Evolutionary conservation across 35 echinoderm and acorn worm genomes (phyloP).

Genomic region (Hemicentrotus pulcherrimus): DNA sequence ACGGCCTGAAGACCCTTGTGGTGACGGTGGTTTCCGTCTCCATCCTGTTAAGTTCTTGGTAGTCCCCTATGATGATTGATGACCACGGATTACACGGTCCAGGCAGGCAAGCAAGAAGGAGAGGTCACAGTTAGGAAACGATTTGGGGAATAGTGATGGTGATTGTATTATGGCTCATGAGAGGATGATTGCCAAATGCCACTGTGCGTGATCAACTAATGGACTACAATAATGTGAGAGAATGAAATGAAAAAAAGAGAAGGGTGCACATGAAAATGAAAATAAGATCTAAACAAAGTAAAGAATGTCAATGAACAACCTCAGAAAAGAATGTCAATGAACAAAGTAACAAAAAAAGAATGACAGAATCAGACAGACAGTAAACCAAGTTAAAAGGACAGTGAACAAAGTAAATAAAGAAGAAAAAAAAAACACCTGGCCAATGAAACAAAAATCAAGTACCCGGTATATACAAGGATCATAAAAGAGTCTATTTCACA

Average conservation of each 20-base stretch:
- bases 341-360: too few relatives aligned
- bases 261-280: neutral
- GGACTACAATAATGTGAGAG: neutral
- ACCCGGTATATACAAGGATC: too few relatives aligned
- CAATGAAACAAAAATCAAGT: too few relatives aligned
- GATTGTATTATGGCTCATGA: neutral
- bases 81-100: neutral
- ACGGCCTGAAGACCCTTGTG: constrained; percentile 80
- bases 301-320: too few relatives aligned
- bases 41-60: constrained; percentile 34
- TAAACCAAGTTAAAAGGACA: too few relatives aligned
- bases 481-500: too few relatives aligned
- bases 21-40: constrained; percentile 74
- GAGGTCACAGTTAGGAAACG: neutral
- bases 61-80: constrained; percentile 32
- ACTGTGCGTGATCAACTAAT: neutral
- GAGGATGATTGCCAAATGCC: neutral
- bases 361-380: too few relatives aligned
- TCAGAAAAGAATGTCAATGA: too few relatives aligned
- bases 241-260: neutral
- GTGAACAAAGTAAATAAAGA: too few relatives aligned
- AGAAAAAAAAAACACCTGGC: too few relatives aligned
- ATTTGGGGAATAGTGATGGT: neutral
- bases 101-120: constrained; percentile 9
- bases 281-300: too few relatives aligned